A percentile compares a stretch with the other conserved stretches of the same genome.
phyloP scores from a whole-genome alignment of 2,113 vertebrate genomes.

The Riparia riparia region DNA sequence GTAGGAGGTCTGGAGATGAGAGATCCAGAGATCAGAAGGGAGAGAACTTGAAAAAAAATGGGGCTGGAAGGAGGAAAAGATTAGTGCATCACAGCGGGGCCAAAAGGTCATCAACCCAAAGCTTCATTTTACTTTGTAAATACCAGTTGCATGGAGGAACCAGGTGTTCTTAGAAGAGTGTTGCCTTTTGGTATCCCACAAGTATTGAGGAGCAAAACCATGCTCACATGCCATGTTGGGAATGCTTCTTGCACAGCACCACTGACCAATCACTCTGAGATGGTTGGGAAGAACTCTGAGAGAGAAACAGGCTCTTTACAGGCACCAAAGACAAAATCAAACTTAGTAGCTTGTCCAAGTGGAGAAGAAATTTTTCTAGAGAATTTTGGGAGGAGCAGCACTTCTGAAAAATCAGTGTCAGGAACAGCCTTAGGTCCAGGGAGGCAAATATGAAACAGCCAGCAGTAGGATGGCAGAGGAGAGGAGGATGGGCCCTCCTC shows the following conservation, averaged over 20 bases:
- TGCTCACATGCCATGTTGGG: neutral
- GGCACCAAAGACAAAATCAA: neutral
- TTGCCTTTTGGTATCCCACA: neutral
- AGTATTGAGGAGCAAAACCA: neutral
- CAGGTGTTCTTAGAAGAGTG: neutral
- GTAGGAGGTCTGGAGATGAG: neutral
- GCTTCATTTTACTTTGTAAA: neutral
- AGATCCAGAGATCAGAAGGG: neutral
- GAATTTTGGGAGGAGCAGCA: neutral
- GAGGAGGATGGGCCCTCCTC: neutral
- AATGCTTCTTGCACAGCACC: neutral
- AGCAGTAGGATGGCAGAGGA: neutral
- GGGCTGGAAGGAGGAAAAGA: neutral
- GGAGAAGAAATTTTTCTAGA: neutral
- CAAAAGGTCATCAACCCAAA: neutral
- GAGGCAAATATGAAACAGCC: neutral
- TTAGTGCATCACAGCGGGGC: neutral
- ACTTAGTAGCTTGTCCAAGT: neutral
- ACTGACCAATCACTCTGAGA: accelerated
- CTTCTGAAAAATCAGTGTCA: neutral
- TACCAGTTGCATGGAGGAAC: neutral
- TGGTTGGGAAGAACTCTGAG: neutral
- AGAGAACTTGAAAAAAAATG: neutral
- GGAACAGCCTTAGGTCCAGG: neutral
- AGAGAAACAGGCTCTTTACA: neutral